Conservation (phyloP, 2,888 invertebrate genomes). For the Pachymerium ferrugineum region DNA sequence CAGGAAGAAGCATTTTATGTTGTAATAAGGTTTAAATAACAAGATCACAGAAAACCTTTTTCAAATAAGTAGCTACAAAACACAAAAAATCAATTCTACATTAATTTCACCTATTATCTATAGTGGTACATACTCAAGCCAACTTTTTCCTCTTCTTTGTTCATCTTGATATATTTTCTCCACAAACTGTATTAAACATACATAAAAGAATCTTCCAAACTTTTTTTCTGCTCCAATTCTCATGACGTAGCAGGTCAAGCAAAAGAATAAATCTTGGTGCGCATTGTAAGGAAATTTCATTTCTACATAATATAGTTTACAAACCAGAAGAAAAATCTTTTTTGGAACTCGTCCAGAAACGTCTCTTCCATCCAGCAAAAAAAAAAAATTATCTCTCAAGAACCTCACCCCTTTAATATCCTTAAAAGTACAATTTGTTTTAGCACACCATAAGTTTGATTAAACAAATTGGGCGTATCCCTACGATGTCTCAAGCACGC, state of each 20-base stretch:
- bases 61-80: not conserved
- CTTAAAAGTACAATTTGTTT: constrained; percentile 16
- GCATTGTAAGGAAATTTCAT: not conserved
- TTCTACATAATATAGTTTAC: constrained; percentile 11
- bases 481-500: too few relatives aligned
- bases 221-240: constrained; percentile 7
- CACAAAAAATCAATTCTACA: too few relatives aligned
- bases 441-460: constrained; percentile 19
- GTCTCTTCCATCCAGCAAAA: not conserved
- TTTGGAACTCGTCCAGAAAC: constrained; percentile 3
- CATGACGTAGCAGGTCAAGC: not conserved
- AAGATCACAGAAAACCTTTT: too few relatives aligned
- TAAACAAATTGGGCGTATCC: constrained; percentile 23
- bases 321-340: constrained; percentile 21
- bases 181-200: too few relatives aligned
- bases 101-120: too few relatives aligned
- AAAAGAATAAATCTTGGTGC: constrained; percentile 3
- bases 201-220: not conserved
- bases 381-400: not conserved
- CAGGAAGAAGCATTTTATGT: constrained; percentile 5
- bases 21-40: not conserved
- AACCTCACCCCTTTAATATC: constrained; percentile 22
- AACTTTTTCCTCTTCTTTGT: too few relatives aligned
- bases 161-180: too few relatives aligned
- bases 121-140: too few relatives aligned